Base-by-base conservation (phyloP, 2,888 invertebrate species). In the Sialis fuliginosa region DNA sequence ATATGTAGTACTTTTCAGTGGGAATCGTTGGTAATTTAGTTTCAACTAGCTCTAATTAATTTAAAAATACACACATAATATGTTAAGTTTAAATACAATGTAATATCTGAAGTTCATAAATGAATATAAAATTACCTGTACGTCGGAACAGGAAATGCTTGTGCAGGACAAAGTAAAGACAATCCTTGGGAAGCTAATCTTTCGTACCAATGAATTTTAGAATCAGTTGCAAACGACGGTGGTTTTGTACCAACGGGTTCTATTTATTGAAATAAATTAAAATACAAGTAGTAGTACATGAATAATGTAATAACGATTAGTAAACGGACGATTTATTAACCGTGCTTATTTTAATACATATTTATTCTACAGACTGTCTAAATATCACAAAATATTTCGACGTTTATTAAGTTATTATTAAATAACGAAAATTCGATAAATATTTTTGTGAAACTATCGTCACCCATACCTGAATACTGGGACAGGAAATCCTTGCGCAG, bases 401-500 rank as follows among this genome's bases (percentile, higher is more conserved):
- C 22, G 22, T n/a, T n/a, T n/a, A n/a, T n/a, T n/a, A n/a, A n/a
- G n/a, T n/a, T n/a, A n/a, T n/a, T n/a, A n/a, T n/a, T n/a, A n/a
- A n/a, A n/a, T n/a, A n/a, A n/a, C n/a, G n/a, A n/a, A 22, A 22
- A 22, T 22, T 22, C 22, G 22, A 22, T 22, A 22, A 22, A 22
- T 22, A 22, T 22, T 22, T 2, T 22, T 22, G 22, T 22, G 22
- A 22, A 22, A 22, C 2, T 22, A 22, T 22, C 22, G 22, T 4
- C 22, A 10, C 42, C n/a, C 12, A 70, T 76, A 81, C 81, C 79
- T 80, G 75, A 78, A 81, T 59, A 69, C 66, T 52, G 80, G 80
- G 60, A 77, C 69, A 53, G 81, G 81, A 61, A 74, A 77, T 58
- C 76, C 78, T 67, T 80, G 79, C 49, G 78, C 79, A 59, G 78